phyloP scores from a whole-genome alignment of 2,797 vertebrate species.

The Syngnathus acus region DNA sequence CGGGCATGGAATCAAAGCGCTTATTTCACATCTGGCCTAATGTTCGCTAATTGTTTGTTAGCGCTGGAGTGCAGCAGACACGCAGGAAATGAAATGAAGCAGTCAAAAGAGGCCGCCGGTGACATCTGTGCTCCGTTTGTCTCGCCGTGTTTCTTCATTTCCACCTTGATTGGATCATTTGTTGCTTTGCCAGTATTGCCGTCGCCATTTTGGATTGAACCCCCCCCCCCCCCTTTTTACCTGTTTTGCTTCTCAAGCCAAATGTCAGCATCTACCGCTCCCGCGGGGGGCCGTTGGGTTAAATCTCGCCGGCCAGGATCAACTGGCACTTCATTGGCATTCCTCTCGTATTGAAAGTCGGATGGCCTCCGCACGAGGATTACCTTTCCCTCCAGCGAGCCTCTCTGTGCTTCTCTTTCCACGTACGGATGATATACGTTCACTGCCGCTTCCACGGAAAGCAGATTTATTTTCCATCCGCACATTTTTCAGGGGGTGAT shows the following conservation, averaged over 20 bases:
- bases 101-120: background rate
- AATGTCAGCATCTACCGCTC: slow-evolving; percentile 9
- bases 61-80: background rate
- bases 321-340: slow-evolving; percentile 33
- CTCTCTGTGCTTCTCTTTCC: background rate
- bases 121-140: background rate
- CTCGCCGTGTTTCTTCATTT: background rate
- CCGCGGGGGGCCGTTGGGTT: background rate
- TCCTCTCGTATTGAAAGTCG: slow-evolving; percentile 41
- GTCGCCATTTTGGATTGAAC: no score
- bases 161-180: background rate
- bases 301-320: slow-evolving; percentile 47
- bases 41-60: slow-evolving; percentile 18
- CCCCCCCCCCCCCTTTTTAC: no score
- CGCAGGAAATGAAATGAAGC: slow-evolving; percentile 4
- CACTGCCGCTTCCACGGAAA: background rate
- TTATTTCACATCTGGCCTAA: slow-evolving; percentile 31
- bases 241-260: slow-evolving; percentile 20
- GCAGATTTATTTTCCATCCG: background rate
- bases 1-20: slow-evolving; percentile 20
- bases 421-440: background rate
- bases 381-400: slow-evolving; percentile 9
- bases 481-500: background rate
- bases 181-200: background rate
- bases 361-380: slow-evolving; percentile 6